A percentile compares a stretch with the other conserved stretches of the same genome.
phyloP scores from a whole-genome alignment of 2,113 vertebrate genomes.

The Acrocephalus arundinaceus region DNA sequence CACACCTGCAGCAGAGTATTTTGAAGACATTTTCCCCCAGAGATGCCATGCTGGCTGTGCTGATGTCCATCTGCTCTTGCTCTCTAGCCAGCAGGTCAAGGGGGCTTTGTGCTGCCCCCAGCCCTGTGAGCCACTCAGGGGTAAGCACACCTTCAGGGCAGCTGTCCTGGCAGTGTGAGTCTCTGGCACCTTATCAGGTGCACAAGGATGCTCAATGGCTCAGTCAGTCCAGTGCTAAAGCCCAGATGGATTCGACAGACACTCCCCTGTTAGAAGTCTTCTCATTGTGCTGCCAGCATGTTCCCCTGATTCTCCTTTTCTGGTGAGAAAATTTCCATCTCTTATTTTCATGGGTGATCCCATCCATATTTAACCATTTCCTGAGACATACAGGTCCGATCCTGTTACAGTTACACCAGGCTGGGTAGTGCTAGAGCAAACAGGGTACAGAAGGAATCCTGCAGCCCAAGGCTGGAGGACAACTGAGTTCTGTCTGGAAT shows the following conservation, averaged over 20 bases:
- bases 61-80: not conserved
- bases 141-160: not conserved
- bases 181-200: not conserved
- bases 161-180: not conserved
- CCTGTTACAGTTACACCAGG: rapidly evolving
- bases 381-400: not conserved
- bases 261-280: not conserved
- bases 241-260: rapidly evolving
- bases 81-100: rapidly evolving
- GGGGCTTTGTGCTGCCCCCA: not conserved
- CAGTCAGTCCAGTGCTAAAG: not conserved
- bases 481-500: not conserved
- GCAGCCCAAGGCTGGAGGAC: not conserved
- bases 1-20: not conserved
- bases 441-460: not conserved
- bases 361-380: not conserved
- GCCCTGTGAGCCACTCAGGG: rapidly evolving
- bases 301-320: not conserved
- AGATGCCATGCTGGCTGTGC: rapidly evolving
- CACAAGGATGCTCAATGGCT: not conserved
- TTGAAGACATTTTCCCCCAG: not conserved
- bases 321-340: not conserved
- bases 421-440: not conserved
- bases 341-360: not conserved
- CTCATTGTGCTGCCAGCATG: not conserved